Evolutionary conservation across 2,113 vertebrate genomes (phyloP).

Genomic region (Microtus pennsylvanicus): DNA sequence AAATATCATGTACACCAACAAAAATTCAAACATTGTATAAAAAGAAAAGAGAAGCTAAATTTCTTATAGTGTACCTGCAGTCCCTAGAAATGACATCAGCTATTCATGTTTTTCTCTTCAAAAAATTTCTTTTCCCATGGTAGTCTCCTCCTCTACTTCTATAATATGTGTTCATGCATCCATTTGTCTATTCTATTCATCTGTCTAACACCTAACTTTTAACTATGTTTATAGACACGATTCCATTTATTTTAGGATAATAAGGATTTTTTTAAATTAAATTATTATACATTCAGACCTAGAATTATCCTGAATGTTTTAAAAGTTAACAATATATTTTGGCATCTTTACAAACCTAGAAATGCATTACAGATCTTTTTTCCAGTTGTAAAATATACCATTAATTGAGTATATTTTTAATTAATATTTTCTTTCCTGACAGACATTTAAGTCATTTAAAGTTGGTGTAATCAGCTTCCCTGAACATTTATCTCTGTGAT

Average conservation of each 20-base stretch:
- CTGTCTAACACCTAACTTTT: background rate
- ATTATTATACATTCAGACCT: background rate
- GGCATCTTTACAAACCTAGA: background rate
- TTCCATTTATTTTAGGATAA: background rate
- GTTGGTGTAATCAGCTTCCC: background rate
- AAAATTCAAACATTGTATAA: background rate
- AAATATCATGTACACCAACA: background rate
- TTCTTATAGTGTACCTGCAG: background rate
- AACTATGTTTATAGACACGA: background rate
- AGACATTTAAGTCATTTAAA: slow-evolving; percentile 19
- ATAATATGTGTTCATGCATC: background rate
- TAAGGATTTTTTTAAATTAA: background rate
- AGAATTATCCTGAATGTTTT: background rate
- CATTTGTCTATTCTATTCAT: background rate
- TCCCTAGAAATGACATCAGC: background rate
- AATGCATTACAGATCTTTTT: background rate
- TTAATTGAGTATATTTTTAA: background rate
- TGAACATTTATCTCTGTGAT: background rate
- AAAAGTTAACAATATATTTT: slow-evolving; percentile 13
- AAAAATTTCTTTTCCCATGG: background rate
- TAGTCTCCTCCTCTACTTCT: background rate
- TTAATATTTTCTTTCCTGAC: background rate
- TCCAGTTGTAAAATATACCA: background rate
- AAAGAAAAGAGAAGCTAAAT: background rate
- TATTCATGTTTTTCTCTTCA: background rate